Evolutionary conservation across 2,797 vertebrate genomes (phyloP), one percentile per base, ranked within the genome.

Genomic region (Botia almorhae): DNA sequence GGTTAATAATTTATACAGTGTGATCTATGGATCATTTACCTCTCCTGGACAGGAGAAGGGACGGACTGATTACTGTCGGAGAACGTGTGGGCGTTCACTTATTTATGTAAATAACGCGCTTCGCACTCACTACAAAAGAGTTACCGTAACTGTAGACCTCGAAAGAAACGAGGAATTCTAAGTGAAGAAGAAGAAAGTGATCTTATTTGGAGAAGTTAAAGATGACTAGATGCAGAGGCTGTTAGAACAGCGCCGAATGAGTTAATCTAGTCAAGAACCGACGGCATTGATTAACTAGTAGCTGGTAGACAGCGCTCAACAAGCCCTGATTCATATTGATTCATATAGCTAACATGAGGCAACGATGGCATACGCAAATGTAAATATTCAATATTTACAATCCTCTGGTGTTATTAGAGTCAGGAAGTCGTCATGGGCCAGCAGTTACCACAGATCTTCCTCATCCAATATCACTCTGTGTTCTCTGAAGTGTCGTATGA

Each of bases 301-400:
- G 77, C 83, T 74, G 17, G 65, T 83, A 87, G 21, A 74, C 82
- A 81, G 12, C 71, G 60, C 82, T 73, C 46, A 65, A 83, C 74
- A 73, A 83, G 83, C 77, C 61, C 83, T 14, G 80, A 91, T 91
- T 91, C 88, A 84, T 89, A 93, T 93, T 89, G 92, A 94, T 92
- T 93, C 89, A 88, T 90, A 91, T 88, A 82, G 83, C 88, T 90
- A 83, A 88, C 67, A 86, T 50, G 68, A 90, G 89, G 82, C 81
- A 87, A 90, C 89, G 88, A 90, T 80, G 86, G 88, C 89, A 90
- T 92, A 92, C 91, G 92, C 90, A 92, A 93, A 92, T 94, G 92
- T 92, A 94, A 93, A 94, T 94, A 93, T 94, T 92, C 89, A 94
- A 94, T 95, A 94, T 94, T 95, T 93, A 93, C 92, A 85, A 88